phyloP scores from a whole-genome alignment of 2,113 vertebrate species.

The Ptyas mucosa region DNA sequence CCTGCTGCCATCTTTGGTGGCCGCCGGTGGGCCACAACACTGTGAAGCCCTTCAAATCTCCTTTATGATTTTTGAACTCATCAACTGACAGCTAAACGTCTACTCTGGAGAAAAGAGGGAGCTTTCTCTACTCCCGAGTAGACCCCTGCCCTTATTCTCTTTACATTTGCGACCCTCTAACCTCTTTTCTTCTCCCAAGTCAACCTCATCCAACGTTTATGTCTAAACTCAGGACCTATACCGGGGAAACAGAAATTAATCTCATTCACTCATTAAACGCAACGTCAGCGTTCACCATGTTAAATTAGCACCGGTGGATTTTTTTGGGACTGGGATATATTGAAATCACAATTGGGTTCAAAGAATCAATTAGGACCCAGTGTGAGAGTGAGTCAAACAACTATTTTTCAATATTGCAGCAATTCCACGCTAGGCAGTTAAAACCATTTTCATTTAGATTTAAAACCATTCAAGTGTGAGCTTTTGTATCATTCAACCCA shows the following conservation, averaged over 20 bases:
- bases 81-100: not conserved
- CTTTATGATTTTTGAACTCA: not conserved
- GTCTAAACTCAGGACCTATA: not conserved
- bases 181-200: not conserved
- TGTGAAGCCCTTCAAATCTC: too few species aligned
- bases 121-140: not conserved
- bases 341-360: constrained; percentile 69
- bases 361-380: constrained; percentile 73
- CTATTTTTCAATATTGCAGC: constrained; percentile 62
- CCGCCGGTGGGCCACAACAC: too few species aligned
- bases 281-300: constrained; percentile 53
- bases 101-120: not conserved
- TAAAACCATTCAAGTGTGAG: constrained; percentile 69
- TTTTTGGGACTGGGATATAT: constrained; percentile 60
- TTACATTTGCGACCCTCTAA: not conserved
- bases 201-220: not conserved
- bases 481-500: constrained; percentile 64
- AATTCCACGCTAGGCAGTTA: constrained; percentile 25
- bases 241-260: constrained; percentile 50
- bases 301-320: constrained; percentile 74
- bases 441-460: constrained; percentile 69
- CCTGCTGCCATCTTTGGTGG: too few species aligned
- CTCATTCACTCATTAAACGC: constrained; percentile 56
- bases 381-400: constrained; percentile 64
- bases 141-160: not conserved